These are phyloP conservation scores for Antennarius maculatus DNA, from an alignment of 2,797 vertebrate genomes.

Conservation along the genomic window DNA sequence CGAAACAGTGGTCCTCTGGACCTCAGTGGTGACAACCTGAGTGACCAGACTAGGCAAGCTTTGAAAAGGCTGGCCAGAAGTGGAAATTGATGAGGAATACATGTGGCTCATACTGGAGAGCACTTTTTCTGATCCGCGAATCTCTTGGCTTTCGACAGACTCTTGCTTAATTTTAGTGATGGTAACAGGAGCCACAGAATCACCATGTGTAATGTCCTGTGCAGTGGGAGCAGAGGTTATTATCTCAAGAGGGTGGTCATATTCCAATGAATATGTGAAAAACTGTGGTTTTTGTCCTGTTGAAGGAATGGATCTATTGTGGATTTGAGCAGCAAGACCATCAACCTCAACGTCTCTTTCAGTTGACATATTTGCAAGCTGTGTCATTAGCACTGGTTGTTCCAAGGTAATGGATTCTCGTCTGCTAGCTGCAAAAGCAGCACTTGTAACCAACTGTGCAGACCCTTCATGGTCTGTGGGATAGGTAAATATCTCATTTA, in stretches of 20 bases:
- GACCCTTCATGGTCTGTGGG: constrained; percentile 63
- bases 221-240: constrained; percentile 60
- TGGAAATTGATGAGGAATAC: constrained; percentile 84
- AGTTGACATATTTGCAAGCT: constrained; percentile 63
- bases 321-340: constrained; percentile 46
- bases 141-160: constrained; percentile 83
- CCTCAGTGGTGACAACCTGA: constrained; percentile 85
- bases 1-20: constrained; percentile 85
- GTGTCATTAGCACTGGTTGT: constrained; percentile 49
- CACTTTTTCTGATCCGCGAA: constrained; percentile 81
- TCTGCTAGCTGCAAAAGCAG: constrained; percentile 59
- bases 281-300: constrained; percentile 56
- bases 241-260: constrained; percentile 67
- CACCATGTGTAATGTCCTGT: constrained; percentile 59
- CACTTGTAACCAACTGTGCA: constrained; percentile 58
- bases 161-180: constrained; percentile 80
- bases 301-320: constrained; percentile 49
- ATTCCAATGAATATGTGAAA: constrained; percentile 66
- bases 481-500: constrained; percentile 57
- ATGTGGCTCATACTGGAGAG: constrained; percentile 85
- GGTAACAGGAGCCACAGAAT: constrained; percentile 76
- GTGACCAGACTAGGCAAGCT: constrained; percentile 79
- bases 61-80: constrained; percentile 78
- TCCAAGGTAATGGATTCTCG: constrained; percentile 70
- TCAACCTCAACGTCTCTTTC: constrained; percentile 60